Conservation (phyloP, 2,888 invertebrate species). For the Cosmia trapezina region DNA sequence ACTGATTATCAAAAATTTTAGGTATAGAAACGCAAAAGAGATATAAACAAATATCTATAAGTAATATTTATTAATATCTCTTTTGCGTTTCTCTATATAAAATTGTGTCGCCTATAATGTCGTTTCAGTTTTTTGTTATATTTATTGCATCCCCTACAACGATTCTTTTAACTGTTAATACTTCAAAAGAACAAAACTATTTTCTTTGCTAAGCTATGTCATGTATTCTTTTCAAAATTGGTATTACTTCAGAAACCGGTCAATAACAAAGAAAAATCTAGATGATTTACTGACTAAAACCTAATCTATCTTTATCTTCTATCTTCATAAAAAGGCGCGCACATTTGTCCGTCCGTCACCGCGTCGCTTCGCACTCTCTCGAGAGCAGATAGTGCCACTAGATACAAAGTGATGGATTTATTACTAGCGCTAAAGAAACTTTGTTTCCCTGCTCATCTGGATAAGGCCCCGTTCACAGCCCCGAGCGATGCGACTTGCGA, state of each 20-base stretch:
- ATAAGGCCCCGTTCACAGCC: background rate
- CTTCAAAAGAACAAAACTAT: background rate
- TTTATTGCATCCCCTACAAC: background rate
- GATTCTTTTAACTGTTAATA: background rate
- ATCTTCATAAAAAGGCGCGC: slow-evolving; percentile 24
- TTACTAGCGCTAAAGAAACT: slow-evolving; percentile 21
- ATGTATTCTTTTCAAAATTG: background rate
- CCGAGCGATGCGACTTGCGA: background rate
- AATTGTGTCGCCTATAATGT: background rate
- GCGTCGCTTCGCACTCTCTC: slow-evolving; percentile 14
- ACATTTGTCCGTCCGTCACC: slow-evolving; percentile 36
- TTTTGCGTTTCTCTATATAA: background rate
- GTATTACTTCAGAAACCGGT: background rate
- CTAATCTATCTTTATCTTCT: slow-evolving; percentile 6
- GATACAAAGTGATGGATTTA: slow-evolving; percentile 54
- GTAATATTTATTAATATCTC: too few relatives aligned
- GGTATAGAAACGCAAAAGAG: too few relatives aligned
- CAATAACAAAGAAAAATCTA: background rate
- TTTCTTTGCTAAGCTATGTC: too few relatives aligned
- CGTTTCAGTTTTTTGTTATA: background rate
- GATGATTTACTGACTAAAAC: background rate
- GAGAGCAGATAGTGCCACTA: slow-evolving; percentile 17
- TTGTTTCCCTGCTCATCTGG: background rate
- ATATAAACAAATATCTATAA: too few relatives aligned
- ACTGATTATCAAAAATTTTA: too few relatives aligned